A percentile compares a stretch with the other conserved stretches of the same genome.
These are phyloP conservation scores for Nannoperca australis DNA, from an alignment of 2,797 vertebrate genomes.

Conservation along the genomic window DNA sequence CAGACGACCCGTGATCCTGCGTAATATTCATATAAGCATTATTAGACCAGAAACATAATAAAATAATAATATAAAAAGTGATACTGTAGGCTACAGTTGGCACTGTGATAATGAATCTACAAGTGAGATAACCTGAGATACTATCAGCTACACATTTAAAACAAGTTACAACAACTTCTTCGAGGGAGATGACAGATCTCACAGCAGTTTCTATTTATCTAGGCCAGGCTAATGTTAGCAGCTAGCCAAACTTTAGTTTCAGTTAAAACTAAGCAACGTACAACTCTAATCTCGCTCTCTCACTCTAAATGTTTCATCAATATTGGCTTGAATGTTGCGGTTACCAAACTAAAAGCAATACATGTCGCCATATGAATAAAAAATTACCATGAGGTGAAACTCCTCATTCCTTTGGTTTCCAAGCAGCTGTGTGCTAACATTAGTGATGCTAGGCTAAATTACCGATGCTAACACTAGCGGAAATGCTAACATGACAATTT, in stretches of 20 bases:
- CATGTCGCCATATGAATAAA: not conserved
- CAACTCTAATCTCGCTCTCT: not conserved
- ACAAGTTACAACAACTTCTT: too few relatives aligned
- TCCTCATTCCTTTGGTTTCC: not conserved
- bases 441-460: not conserved
- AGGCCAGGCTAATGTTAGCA: not conserved
- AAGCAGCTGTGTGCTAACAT: not conserved
- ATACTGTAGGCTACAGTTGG: too few relatives aligned
- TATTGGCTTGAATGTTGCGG: not conserved
- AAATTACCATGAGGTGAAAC: not conserved
- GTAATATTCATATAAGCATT: too few relatives aligned
- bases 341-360: not conserved
- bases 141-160: too few relatives aligned
- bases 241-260: not conserved
- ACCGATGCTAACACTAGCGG: not conserved
- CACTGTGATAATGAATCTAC: too few relatives aligned
- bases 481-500: not conserved
- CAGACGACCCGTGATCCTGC: too few relatives aligned
- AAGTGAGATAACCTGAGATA: too few relatives aligned
- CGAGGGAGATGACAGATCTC: not conserved
- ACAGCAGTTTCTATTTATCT: not conserved
- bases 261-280: not conserved
- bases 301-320: too few relatives aligned
- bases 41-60: too few relatives aligned
- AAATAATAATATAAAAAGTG: too few relatives aligned